Evolutionary conservation across 2,888 invertebrate species (phyloP), one percentile per base, ranked within the genome.

Genomic region (Leptinotarsa peninsularis): DNA sequence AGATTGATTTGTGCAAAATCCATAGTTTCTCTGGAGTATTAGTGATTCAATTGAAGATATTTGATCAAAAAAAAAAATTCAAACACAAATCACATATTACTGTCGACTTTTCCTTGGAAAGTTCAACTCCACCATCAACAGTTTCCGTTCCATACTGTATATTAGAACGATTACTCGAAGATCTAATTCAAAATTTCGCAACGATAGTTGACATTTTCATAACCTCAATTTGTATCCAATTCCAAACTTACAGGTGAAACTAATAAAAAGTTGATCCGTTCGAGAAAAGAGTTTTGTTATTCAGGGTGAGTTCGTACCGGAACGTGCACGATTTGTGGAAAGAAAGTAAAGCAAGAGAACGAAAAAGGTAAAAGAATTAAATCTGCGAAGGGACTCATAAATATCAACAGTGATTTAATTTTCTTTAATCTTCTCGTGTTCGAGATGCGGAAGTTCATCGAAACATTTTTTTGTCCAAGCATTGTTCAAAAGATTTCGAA

Each of bases 321-420:
- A 72, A 80, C 81, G 81, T 79, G 78, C 74, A 73, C 67, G 76
- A 74, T 76, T 73, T 74, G 76, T 71, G 73, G 69, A 60, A 73
- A 27, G 49, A 49, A 52, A 69, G 69, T 18, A 56, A 50, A 73
- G 74, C 63, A 66, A 50, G 68, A 58, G 56, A 60, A 66, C 68
- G 43, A 13, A 66, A 74, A 73, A 73, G 70, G 74, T 66, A 73
- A 77, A 75, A 71, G 67, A 76, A 78, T 80, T 77, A 78, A 80
- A 78, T 78, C 79, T 75, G 68, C 66, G 74, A 78, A 78, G 73
- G 71, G 75, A 73, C 76, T 77, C 72, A 76, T 80, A 78, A 80
- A 79, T 79, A 76, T 76, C 76, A 77, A 80, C 76, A 75, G 75
- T 81, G 79, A 79, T 78, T 81, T 78, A 78, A 79, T 80, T 78